A percentile compares a stretch with the other conserved stretches of the same genome.
phyloP scores from a whole-genome alignment of 2,113 vertebrate genomes.

The Pelecanus crispus region DNA sequence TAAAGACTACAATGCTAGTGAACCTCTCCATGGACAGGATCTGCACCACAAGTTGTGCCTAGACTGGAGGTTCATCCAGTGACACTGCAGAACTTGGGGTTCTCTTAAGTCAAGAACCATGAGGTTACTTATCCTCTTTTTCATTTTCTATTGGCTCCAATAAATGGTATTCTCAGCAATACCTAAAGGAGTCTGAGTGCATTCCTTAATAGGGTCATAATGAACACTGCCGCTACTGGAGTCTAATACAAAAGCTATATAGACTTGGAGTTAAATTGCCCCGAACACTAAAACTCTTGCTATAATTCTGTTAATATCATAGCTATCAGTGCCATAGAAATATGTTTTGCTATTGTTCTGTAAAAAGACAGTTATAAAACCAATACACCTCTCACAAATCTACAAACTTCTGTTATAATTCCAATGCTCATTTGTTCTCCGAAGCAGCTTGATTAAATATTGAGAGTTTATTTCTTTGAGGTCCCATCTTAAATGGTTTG shows the following conservation, averaged over 20 bases:
- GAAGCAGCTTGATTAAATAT: slow-evolving; percentile 9
- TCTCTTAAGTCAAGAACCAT: background rate
- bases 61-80: background rate
- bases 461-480: background rate
- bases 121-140: background rate
- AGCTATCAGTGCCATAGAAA: background rate
- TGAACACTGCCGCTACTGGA: background rate
- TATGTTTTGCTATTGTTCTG: background rate
- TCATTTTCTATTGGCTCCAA: background rate
- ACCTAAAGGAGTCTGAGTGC: background rate
- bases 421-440: background rate
- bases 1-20: background rate
- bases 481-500: background rate
- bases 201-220: background rate
- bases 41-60: background rate
- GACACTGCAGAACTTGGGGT: background rate
- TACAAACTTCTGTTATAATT: background rate
- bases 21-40: background rate
- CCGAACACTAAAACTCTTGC: background rate
- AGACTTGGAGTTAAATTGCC: background rate
- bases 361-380: background rate
- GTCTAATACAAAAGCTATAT: background rate
- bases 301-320: background rate
- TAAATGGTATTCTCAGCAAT: background rate
- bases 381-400: background rate